A percentile compares a stretch with the other conserved stretches of the same genome.
These are phyloP conservation scores for Zoanthus sociatus DNA, from an alignment of 92 coral and sea anemone species.

Conservation along the genomic window DNA sequence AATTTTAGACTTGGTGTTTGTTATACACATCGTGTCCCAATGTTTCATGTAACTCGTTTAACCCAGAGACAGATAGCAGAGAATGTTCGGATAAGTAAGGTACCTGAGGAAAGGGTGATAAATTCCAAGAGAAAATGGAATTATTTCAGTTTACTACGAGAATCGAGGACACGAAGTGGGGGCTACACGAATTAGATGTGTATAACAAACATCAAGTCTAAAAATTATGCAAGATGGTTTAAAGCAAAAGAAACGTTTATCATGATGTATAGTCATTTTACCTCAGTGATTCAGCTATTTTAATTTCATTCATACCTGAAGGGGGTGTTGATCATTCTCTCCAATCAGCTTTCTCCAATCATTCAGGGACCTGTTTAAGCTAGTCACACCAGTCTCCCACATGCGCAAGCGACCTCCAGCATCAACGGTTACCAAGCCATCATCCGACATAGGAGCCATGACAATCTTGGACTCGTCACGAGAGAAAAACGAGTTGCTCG, in stretches of 20 bases:
- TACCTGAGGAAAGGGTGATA: too few species aligned
- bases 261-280: not conserved
- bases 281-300: not conserved
- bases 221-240: not conserved
- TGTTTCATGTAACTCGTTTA: not conserved
- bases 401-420: slow-evolving; percentile 86
- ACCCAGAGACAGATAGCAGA: too few species aligned
- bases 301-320: slow-evolving; percentile 69
- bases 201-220: too few species aligned
- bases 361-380: slow-evolving; percentile 82
- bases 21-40: not conserved
- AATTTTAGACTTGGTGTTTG: too few species aligned
- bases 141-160: too few species aligned
- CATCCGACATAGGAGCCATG: slow-evolving; percentile 84
- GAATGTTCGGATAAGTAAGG: too few species aligned
- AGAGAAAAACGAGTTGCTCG: slow-evolving; percentile 68
- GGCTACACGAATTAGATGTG: too few species aligned
- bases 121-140: too few species aligned
- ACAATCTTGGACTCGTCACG: slow-evolving; percentile 80
- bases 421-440: slow-evolving; percentile 90
- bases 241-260: not conserved
- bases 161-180: too few species aligned
- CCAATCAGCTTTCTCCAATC: slow-evolving; percentile 96
- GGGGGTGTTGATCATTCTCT: slow-evolving; percentile 74
- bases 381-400: slow-evolving; percentile 96